Conservation (phyloP, 1,140 invertebrate genomes). For the Belonocnema kinseyi region DNA sequence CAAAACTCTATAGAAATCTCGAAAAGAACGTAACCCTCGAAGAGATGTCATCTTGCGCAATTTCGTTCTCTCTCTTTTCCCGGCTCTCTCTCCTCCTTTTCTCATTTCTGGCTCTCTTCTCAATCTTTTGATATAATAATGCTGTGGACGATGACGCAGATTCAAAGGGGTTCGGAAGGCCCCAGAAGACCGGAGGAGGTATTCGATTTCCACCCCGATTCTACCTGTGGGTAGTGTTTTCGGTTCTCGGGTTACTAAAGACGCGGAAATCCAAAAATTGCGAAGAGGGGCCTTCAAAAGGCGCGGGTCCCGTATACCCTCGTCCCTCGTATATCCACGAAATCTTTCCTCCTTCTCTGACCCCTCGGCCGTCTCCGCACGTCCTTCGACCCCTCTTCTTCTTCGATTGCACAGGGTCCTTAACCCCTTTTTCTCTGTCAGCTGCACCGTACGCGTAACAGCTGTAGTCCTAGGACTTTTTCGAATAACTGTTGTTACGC, state of each 20-base stretch:
- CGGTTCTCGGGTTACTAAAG: conserved; percentile 74
- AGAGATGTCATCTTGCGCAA: conserved; percentile 72
- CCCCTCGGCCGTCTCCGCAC: conserved; percentile 52
- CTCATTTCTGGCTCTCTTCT: conserved; percentile 47
- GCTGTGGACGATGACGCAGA: conserved; percentile 44
- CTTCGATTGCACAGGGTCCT: conserved; percentile 60
- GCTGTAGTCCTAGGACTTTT: conserved; percentile 65
- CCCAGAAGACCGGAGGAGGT: conserved; percentile 47
- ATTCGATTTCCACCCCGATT: conserved; percentile 52
- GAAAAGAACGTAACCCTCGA: conserved; percentile 43
- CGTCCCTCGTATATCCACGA: conserved; percentile 36
- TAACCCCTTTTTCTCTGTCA: conserved; percentile 74
- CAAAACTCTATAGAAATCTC: conserved; percentile 37
- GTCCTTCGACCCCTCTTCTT: conserved; percentile 53
- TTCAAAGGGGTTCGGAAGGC: conserved; percentile 63
- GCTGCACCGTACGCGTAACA: conserved; percentile 70
- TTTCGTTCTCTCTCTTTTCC: conserved; percentile 56
- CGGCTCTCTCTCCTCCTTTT: conserved; percentile 20
- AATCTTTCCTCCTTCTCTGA: conserved; percentile 43
- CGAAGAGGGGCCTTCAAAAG: conserved; percentile 60
- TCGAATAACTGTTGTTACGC: conserved; percentile 51
- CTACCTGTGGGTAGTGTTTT: conserved; percentile 72
- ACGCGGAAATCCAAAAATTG: conserved; percentile 74
- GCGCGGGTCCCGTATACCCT: conserved; percentile 42
- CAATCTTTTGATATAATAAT: conserved; percentile 32